Evolutionary conservation across 2,797 vertebrate genomes (phyloP).

Genomic region (Sciurus carolinensis): DNA sequence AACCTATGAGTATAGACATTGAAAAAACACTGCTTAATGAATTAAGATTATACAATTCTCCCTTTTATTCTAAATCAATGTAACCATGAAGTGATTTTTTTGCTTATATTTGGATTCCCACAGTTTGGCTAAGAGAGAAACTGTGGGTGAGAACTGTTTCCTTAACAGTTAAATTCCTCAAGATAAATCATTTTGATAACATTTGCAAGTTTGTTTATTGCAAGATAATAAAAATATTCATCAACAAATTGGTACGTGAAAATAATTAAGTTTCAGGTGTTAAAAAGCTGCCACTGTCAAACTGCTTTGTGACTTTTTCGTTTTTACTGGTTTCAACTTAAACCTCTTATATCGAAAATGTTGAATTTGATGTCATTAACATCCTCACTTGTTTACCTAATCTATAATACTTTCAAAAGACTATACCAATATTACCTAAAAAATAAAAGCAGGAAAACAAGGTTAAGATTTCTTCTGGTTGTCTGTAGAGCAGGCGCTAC

Average conservation of each 20-base stretch:
- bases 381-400: neutral
- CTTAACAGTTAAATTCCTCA: neutral
- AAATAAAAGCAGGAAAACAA: neutral
- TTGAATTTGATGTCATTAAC: neutral
- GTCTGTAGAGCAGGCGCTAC: neutral
- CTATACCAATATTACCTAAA: neutral
- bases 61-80: neutral
- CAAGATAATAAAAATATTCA: neutral
- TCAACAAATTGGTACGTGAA: neutral
- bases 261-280: neutral
- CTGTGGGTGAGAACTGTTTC: neutral
- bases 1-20: neutral
- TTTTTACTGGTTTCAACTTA: constrained; percentile 2
- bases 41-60: neutral
- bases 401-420: constrained; percentile 24
- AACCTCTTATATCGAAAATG: neutral
- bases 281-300: neutral
- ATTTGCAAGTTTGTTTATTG: neutral
- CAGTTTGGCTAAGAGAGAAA: constrained; percentile 3
- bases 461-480: neutral
- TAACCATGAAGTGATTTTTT: neutral
- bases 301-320: neutral
- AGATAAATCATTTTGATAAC: neutral
- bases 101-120: neutral
- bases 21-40: neutral